phyloP scores from a whole-genome alignment of 2,113 vertebrate genomes.

The Scopus umbretta region DNA sequence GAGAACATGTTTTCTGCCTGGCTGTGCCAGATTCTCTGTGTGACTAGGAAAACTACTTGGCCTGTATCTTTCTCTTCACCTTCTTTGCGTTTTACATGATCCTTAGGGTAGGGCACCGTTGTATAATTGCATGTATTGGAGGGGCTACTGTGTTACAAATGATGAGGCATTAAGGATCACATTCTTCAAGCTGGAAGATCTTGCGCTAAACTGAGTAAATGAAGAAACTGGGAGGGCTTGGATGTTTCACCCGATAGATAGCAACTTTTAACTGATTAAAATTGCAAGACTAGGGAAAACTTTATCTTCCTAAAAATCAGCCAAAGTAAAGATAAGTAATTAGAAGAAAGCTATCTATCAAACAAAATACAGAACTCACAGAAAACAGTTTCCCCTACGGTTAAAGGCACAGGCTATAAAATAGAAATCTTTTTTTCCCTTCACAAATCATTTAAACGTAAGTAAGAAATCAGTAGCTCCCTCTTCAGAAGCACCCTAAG shows the following conservation, averaged over 20 bases:
- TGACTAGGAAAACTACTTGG: background rate
- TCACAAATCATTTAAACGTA: conserved; percentile 60
- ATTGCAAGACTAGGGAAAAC: background rate
- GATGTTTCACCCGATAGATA: background rate
- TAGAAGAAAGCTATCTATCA: background rate
- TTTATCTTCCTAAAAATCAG: background rate
- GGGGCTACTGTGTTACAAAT: background rate
- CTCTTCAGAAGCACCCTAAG: conserved; percentile 52
- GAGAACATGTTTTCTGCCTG: background rate
- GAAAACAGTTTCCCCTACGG: background rate
- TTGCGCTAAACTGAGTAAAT: background rate
- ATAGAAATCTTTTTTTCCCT: background rate
- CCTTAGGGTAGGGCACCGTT: background rate
- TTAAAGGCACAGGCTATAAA: background rate
- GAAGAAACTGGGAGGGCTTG: background rate
- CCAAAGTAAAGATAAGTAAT: background rate
- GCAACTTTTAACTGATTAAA: background rate
- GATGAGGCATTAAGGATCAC: background rate
- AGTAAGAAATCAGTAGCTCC: conserved; percentile 60
- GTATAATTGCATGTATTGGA: background rate
- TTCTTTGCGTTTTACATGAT: background rate
- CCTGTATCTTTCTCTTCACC: background rate
- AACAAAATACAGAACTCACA: background rate
- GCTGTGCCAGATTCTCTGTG: background rate
- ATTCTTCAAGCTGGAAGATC: background rate